phyloP scores from a whole-genome alignment of 2,888 invertebrate species.

The Agrypnus murinus region DNA sequence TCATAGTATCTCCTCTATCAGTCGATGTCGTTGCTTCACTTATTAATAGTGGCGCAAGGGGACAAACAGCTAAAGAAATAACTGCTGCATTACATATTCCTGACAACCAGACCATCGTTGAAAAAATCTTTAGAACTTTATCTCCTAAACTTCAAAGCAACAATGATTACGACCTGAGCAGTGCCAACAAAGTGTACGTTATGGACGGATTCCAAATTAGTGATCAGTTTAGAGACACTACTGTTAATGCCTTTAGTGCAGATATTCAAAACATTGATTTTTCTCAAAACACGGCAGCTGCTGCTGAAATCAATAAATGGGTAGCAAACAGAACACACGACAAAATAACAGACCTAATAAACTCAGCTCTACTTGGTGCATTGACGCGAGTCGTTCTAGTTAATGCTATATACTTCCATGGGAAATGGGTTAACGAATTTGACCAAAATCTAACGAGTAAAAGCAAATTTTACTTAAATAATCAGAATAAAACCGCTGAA shows the following conservation, averaged over 20 bases:
- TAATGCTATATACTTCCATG: constrained; percentile 66
- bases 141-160: too few relatives aligned
- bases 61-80: constrained; percentile 62
- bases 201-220: constrained; percentile 73
- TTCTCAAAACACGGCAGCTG: constrained; percentile 48
- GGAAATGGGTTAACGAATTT: constrained; percentile 59
- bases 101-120: too few relatives aligned
- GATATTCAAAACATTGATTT: constrained; percentile 72
- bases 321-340: constrained; percentile 65
- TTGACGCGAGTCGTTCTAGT: constrained; percentile 63
- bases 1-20: constrained; percentile 66
- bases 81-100: constrained; percentile 54
- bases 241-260: constrained; percentile 77
- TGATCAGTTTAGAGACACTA: constrained; percentile 73
- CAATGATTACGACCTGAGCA: constrained; percentile 56
- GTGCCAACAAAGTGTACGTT: constrained; percentile 77
- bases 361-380: constrained; percentile 53
- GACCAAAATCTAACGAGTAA: constrained; percentile 52
- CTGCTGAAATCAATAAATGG: constrained; percentile 65
- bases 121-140: too few relatives aligned
- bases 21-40: constrained; percentile 64
- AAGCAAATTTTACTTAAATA: too few relatives aligned
- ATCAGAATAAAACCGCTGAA: too few relatives aligned
- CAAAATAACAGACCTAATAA: constrained; percentile 63
- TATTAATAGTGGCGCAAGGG: constrained; percentile 63